Percentiles rank a stretch among this genome's conserved stretches.
These are phyloP conservation scores for Nomia melanderi DNA, from an alignment of 1,140 invertebrate species.

Conservation along the genomic window DNA sequence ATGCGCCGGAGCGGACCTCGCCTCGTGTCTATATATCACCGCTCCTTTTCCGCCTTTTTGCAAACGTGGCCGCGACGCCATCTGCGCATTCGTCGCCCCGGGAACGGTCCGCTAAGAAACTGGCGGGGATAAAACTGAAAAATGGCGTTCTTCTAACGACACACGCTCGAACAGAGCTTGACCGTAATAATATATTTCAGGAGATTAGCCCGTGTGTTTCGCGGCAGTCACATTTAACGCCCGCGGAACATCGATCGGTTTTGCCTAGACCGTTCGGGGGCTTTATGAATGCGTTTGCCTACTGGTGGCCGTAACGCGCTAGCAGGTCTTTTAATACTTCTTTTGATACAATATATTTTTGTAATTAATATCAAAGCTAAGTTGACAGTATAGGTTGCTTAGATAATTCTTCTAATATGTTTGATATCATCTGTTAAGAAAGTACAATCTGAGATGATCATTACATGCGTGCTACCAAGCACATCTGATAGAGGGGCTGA, in stretches of 20 bases:
- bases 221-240: constrained; percentile 5
- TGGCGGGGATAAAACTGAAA: constrained; percentile 39
- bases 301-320: neutral
- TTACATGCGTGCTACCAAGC: too few species aligned
- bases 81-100: constrained; percentile 48
- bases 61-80: constrained; percentile 41
- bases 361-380: neutral
- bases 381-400: too few species aligned
- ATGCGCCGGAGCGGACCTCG: constrained; percentile 44
- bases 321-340: neutral
- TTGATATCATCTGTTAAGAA: too few species aligned
- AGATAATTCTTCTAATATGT: too few species aligned
- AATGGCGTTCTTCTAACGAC: constrained; percentile 44
- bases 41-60: constrained; percentile 60
- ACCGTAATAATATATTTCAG: constrained; percentile 42
- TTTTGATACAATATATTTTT: neutral
- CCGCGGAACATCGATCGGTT: constrained; percentile 18
- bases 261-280: neutral
- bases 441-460: too few species aligned
- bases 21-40: constrained; percentile 56
- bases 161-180: constrained; percentile 16
- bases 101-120: constrained; percentile 44
- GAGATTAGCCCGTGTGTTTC: constrained; percentile 38
- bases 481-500: too few species aligned
- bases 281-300: neutral